Conservation (phyloP, 2,888 invertebrate species). For the Rhagium mordax region DNA sequence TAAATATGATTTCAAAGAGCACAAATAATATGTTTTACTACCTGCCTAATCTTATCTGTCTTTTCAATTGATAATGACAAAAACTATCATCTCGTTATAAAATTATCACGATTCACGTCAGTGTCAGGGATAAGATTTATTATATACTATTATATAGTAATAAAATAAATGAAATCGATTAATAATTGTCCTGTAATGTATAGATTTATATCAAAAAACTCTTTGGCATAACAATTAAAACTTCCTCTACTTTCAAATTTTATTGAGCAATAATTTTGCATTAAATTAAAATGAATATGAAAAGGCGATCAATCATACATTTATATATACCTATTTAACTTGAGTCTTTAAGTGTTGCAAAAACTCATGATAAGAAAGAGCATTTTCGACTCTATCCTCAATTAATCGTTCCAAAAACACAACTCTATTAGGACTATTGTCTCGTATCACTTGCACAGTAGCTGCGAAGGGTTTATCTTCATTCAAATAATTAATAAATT, state of each 20-base stretch:
- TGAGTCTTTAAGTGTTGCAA: conserved; percentile 94
- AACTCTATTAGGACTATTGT: conserved; percentile 88
- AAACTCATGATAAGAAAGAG: conserved; percentile 98
- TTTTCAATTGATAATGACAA: neutral
- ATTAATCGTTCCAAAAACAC: conserved; percentile 91
- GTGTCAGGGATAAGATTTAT: neutral
- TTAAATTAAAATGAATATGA: conserved; percentile 43
- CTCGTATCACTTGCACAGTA: conserved; percentile 88
- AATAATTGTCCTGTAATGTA: neutral
- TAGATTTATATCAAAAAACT: conserved; percentile 27
- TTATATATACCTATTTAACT: conserved; percentile 78
- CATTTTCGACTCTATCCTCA: conserved; percentile 95
- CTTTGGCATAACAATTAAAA: conserved; percentile 28
- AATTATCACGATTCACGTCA: neutral
- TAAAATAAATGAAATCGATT: conserved; percentile 4
- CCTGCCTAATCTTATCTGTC: neutral
- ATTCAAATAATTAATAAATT: conserved; percentile 87
- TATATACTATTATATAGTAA: neutral
- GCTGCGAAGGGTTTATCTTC: conserved; percentile 88
- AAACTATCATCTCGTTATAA: neutral
- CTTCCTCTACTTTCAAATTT: conserved; percentile 38
- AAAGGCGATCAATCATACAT: conserved; percentile 22
- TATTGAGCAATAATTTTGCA: conserved; percentile 62
- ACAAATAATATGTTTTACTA: neutral
- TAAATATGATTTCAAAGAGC: neutral